Percentiles rank a stretch among this genome's conserved stretches.
These are phyloP conservation scores for Zaprionus nigranus DNA, from an alignment of 1,140 invertebrate species.

Conservation along the genomic window DNA sequence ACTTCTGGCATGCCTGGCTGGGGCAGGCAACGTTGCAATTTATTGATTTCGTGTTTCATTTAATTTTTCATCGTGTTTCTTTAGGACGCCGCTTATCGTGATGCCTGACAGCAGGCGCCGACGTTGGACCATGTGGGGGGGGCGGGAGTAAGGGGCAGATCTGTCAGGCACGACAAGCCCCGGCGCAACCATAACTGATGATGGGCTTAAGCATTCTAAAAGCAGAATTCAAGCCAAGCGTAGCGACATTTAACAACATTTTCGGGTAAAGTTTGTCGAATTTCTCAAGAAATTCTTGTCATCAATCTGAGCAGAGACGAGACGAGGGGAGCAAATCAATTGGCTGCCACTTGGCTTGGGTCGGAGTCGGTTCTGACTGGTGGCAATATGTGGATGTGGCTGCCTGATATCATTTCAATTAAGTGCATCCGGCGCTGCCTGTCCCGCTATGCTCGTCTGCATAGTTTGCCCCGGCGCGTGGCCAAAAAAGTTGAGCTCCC, in stretches of 20 bases:
- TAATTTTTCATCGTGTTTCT: slow-evolving; percentile 60
- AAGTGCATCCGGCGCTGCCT: slow-evolving; percentile 43
- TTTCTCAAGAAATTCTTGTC: slow-evolving; percentile 53
- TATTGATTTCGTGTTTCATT: slow-evolving; percentile 76
- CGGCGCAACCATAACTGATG: slow-evolving; percentile 59
- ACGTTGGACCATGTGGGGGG: too few relatives aligned
- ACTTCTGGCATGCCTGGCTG: neutral
- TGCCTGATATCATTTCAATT: slow-evolving; percentile 35
- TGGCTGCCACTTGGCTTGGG: slow-evolving; percentile 30
- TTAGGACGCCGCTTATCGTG: slow-evolving; percentile 43
- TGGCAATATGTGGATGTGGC: neutral
- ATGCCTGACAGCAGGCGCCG: slow-evolving; percentile 30
- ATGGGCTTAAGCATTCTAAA: slow-evolving; percentile 50
- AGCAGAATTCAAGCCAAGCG: slow-evolving; percentile 31
- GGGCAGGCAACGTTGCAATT: slow-evolving; percentile 59
- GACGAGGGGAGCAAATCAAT: slow-evolving; percentile 31
- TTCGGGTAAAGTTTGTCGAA: slow-evolving; percentile 30
- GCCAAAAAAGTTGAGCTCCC: slow-evolving; percentile 27
- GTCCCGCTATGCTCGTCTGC: slow-evolving; percentile 19
- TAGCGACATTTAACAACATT: slow-evolving; percentile 45
- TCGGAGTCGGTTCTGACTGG: slow-evolving; percentile 35
- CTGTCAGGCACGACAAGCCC: slow-evolving; percentile 1
- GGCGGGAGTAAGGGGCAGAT: neutral
- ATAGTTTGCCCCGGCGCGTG: slow-evolving; percentile 27
- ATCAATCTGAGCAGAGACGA: slow-evolving; percentile 21